phyloP scores from a whole-genome alignment of 2,888 invertebrate genomes.

The Atherix ibis region DNA sequence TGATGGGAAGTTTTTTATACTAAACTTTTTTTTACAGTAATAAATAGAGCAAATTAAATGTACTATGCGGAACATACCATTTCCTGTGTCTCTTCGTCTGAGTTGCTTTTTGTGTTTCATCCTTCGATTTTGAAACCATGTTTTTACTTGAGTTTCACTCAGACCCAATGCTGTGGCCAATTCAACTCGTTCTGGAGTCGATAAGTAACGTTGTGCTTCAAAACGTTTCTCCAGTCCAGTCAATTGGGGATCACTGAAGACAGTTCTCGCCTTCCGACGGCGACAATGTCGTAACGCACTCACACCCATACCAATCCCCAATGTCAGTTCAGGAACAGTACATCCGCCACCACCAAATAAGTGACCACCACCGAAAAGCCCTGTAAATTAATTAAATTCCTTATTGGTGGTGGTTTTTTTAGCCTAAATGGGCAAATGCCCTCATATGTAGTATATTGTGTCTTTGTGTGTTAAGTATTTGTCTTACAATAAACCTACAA shows the following conservation, averaged over 20 bases:
- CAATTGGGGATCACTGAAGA: conserved; percentile 66
- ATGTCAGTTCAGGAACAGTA: conserved; percentile 29
- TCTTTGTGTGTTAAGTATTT: no score
- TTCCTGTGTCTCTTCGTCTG: conserved; percentile 28
- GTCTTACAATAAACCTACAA: no score
- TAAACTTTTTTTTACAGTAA: no score
- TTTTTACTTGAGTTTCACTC: conserved; percentile 93
- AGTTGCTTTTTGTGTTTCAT: conserved; percentile 95
- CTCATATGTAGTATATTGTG: no score
- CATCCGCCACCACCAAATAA: conserved; percentile 26
- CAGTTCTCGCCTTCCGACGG: conserved; percentile 90
- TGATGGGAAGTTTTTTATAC: no score
- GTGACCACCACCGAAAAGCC: conserved; percentile 29
- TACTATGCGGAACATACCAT: no score
- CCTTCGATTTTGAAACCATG: conserved; percentile 94
- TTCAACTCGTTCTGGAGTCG: conserved; percentile 91
- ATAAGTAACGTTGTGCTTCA: conserved; percentile 85
- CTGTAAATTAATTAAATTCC: conserved; percentile 16
- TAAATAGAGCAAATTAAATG: no score
- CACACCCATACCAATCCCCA: conserved; percentile 33
- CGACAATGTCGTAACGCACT: conserved; percentile 81
- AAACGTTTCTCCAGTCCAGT: conserved; percentile 87
- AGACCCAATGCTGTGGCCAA: conserved; percentile 81
- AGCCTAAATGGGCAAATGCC: no score
- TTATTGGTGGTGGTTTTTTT: no score